Conservation (phyloP, 2,797 vertebrate species). For the Oreochromis grahami region DNA sequence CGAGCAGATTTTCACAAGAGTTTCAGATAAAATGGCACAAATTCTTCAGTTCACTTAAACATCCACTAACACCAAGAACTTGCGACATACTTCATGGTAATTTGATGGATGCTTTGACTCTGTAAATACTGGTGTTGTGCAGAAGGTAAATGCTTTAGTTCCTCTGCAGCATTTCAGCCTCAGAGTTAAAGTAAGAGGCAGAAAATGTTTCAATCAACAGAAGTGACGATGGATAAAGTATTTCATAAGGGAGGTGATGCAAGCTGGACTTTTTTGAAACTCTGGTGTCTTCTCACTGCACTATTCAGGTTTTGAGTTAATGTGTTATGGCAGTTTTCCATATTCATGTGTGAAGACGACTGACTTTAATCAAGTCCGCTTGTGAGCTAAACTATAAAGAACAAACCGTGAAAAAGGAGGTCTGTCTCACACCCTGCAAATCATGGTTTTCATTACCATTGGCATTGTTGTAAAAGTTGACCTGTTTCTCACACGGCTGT, state of each 20-base stretch:
- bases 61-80: neutral
- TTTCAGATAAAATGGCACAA: neutral
- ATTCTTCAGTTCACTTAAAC: neutral
- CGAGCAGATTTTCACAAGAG: neutral
- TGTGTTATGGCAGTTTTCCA: neutral
- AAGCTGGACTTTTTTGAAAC: neutral
- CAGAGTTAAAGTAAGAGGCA: neutral
- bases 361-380: neutral
- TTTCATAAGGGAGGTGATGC: constrained; percentile 24
- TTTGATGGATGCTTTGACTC: neutral
- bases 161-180: neutral
- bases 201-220: neutral
- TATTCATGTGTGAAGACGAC: neutral
- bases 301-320: neutral
- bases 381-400: neutral
- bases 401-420: neutral
- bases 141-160: neutral
- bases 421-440: neutral
- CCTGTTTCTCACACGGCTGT: neutral
- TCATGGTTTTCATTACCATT: neutral
- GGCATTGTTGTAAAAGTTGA: neutral
- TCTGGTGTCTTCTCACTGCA: neutral
- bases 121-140: neutral
- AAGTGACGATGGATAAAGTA: neutral
- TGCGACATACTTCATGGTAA: neutral